Evolutionary conservation across 2,797 vertebrate genomes (phyloP).

Genomic region (Petrocephalus sullivani): DNA sequence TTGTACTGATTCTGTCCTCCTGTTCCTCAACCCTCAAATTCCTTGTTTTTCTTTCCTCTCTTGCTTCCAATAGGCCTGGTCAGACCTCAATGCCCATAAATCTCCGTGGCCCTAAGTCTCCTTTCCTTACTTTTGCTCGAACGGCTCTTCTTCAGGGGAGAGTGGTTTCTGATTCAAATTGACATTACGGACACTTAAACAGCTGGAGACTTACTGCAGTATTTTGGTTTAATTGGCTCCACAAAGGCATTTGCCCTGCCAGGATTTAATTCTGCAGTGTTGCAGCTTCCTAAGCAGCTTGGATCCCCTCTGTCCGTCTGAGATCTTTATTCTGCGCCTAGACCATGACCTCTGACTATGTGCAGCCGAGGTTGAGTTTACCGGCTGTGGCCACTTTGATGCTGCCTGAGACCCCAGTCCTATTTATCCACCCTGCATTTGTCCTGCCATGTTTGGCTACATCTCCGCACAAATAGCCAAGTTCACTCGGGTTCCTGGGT

Average conservation of each 20-base stretch:
- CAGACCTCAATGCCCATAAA: neutral
- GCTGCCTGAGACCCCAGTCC: neutral
- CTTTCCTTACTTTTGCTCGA: neutral
- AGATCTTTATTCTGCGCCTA: neutral
- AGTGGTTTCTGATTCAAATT: neutral
- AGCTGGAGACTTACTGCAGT: neutral
- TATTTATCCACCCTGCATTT: neutral
- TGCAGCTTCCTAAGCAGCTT: neutral
- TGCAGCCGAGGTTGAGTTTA: neutral
- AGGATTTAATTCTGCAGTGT: neutral
- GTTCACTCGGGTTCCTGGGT: neutral
- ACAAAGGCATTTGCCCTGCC: neutral
- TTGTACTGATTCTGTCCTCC: neutral
- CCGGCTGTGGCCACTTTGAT: neutral
- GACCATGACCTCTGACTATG: neutral
- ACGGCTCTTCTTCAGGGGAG: neutral
- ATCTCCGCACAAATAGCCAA: neutral
- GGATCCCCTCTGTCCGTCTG: neutral
- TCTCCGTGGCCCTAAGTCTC: neutral
- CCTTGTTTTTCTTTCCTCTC: neutral
- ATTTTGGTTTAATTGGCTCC: neutral
- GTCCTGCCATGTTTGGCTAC: neutral
- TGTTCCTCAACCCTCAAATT: neutral
- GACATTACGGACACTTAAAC: neutral
- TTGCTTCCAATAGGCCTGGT: neutral